Evolutionary conservation across 1,140 invertebrate species (phyloP), one percentile per base, ranked within the genome.

Genomic region (Conopomorpha cramerella): DNA sequence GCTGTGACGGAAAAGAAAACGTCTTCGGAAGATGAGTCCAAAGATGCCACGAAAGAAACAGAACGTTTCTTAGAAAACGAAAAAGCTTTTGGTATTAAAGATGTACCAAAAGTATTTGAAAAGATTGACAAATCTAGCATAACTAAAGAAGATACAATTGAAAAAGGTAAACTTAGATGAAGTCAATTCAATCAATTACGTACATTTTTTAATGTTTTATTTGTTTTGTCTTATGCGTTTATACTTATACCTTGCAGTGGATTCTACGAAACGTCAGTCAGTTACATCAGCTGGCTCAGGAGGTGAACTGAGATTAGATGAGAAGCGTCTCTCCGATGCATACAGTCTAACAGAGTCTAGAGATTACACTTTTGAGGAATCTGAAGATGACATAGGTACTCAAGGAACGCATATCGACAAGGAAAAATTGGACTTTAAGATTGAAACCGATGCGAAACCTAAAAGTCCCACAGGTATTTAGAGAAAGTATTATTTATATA

Each of bases 321-420:
- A 77, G 37, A 79, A 79, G 47, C 49, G 77, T 10, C 46, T 66
- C 8, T 79, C 74, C 19, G 77, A 79, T 49, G 74, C 73, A 34
- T 64, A 70, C 23, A 78, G 74, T 44, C 38, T 79, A 11, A 77
- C 74, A 34, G 74, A 79, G 47, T 79, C 77, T 1, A 62, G 62
- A 46, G 77, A 79, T 46, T 79, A 79, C 38, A 79, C 77, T 2
- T 79, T 79, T 45, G 77, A 79, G 49, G 77, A 79, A 51, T 79
- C 77, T 2, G 77, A 79, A 58, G 77, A 79, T 38, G 74, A 76
- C 38, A 77, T 78, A 35, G 59, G 51, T 29, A 61, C 64, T 8
- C 62, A 72, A 47, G 67, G 62, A 25, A 70, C 63, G 3, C 64
- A 74, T 30, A 51, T 67, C 16, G 63, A 72, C 46, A 66, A 60